phyloP scores from a whole-genome alignment of 23 tunicate genomes.

The Trididemnum nubilum region DNA sequence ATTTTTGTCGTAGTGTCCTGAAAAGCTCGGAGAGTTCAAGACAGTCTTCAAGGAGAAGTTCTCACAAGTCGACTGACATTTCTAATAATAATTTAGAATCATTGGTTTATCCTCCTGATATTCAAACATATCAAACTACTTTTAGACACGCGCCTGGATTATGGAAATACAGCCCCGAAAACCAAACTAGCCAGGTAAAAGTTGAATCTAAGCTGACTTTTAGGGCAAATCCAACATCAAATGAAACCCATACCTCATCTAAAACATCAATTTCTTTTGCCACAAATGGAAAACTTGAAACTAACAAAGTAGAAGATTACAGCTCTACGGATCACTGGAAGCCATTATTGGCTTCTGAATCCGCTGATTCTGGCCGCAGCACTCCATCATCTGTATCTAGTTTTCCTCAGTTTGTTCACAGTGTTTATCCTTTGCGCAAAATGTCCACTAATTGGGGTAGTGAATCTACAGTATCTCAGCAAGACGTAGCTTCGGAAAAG shows the following conservation, averaged over 20 bases:
- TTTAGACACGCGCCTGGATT: not conserved
- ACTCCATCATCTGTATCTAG: slow-evolving; percentile 69
- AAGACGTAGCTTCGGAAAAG: not conserved
- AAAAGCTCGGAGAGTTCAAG: not conserved
- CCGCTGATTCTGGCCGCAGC: slow-evolving; percentile 38
- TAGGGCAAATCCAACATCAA: not conserved
- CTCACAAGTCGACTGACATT: not conserved
- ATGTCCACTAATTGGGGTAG: slow-evolving; percentile 33
- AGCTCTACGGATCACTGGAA: not conserved
- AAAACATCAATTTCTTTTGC: no score
- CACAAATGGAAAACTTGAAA: no score
- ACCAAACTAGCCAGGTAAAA: not conserved
- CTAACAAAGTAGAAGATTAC: not conserved
- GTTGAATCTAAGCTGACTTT: not conserved
- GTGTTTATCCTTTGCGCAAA: slow-evolving; percentile 75
- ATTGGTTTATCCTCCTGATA: not conserved
- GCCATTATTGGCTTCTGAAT: not conserved
- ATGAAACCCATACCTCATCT: not conserved
- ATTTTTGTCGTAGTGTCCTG: slow-evolving; percentile 13
- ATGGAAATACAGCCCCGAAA: not conserved
- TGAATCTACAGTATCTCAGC: not conserved
- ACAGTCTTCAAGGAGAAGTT: not conserved
- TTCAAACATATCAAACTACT: not conserved
- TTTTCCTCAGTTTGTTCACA: slow-evolving; percentile 82
- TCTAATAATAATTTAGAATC: not conserved